phyloP scores from a whole-genome alignment of 2,888 invertebrate genomes.

The Deilephila porcellus region DNA sequence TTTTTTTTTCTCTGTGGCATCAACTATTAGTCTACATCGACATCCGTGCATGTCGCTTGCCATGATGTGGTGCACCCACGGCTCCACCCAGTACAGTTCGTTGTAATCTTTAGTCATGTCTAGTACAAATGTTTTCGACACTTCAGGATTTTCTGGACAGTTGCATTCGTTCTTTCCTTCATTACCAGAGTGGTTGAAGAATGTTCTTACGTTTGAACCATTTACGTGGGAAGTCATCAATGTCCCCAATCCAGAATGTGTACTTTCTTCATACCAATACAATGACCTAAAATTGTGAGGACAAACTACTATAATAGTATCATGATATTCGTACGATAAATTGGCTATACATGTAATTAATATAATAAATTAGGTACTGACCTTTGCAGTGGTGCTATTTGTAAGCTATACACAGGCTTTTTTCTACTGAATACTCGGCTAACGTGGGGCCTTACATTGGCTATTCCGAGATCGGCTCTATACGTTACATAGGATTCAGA shows the following conservation, averaged over 20 bases:
- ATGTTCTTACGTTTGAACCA: constrained; percentile 82
- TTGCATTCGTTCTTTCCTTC: constrained; percentile 78
- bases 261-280: constrained; percentile 90
- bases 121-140: constrained; percentile 87
- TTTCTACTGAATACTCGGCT: constrained; percentile 83
- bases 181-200: constrained; percentile 79
- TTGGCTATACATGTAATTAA: background rate
- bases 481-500: constrained; percentile 84
- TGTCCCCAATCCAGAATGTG: constrained; percentile 83
- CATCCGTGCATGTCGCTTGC: constrained; percentile 88
- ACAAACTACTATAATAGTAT: background rate
- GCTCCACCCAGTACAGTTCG: constrained; percentile 87
- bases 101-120: constrained; percentile 86
- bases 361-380: constrained; percentile 60
- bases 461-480: constrained; percentile 87
- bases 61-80: constrained; percentile 85
- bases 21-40: constrained; percentile 85
- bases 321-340: too few species aligned
- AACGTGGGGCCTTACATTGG: constrained; percentile 80
- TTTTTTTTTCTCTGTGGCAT: constrained; percentile 77
- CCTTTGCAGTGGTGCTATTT: constrained; percentile 91
- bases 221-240: constrained; percentile 87
- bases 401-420: constrained; percentile 87
- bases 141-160: constrained; percentile 86
- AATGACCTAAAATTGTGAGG: constrained; percentile 80